A percentile compares a stretch with the other conserved stretches of the same genome.
phyloP scores from a whole-genome alignment of 2,113 vertebrate species.

The Larimichthys polyactis region DNA sequence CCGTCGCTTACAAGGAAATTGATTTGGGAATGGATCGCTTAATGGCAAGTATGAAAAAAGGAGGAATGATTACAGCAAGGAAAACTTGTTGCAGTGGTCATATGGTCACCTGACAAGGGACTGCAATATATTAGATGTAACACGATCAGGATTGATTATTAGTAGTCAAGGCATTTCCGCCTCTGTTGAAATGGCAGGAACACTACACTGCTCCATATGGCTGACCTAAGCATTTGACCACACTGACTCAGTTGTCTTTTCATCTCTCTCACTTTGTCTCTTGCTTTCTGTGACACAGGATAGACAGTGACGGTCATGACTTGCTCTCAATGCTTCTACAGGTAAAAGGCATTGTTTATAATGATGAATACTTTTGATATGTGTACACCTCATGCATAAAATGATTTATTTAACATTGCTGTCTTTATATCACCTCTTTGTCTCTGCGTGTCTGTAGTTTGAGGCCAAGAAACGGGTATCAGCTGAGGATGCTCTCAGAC shows the following conservation, averaged over 20 bases:
- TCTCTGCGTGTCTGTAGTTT: constrained; percentile 72
- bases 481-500: constrained; percentile 82
- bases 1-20: neutral
- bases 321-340: constrained; percentile 90
- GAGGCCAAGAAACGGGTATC: constrained; percentile 83
- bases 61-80: neutral
- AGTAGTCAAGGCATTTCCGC: constrained; percentile 16
- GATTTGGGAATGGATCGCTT: neutral
- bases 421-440: neutral
- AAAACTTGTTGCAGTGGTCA: neutral
- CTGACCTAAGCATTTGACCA: constrained; percentile 21
- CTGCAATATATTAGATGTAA: constrained; percentile 1
- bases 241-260: neutral
- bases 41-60: neutral
- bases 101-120: neutral
- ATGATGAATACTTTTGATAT: neutral
- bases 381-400: too few species aligned
- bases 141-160: constrained; percentile 28
- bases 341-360: constrained; percentile 77
- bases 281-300: constrained; percentile 79
- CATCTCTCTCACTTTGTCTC: neutral
- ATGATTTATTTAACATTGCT: neutral
- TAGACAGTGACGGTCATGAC: constrained; percentile 90
- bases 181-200: constrained; percentile 16
- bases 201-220: neutral